Base-by-base conservation (phyloP, 1,140 invertebrate genomes). In the Atta cephalotes region DNA sequence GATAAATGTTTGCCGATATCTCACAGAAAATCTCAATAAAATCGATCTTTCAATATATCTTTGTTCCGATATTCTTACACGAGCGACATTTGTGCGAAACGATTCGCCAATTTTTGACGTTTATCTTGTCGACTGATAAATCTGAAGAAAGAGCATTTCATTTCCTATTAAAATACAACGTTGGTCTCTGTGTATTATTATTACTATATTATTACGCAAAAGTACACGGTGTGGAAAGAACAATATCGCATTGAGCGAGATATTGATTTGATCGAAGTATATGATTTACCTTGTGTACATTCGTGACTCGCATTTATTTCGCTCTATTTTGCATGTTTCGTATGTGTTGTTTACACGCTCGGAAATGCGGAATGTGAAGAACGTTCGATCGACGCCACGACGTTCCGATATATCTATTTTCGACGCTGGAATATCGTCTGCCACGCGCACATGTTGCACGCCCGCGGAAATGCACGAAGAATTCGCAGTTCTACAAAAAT, bases 1-100 rank as follows among this genome's bases (percentile, higher is more conserved):
- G 16, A 28, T 10, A 66, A 70, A 66, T 28, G 65, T 16, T 62
- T 21, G 71, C 72, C 31, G 25, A 65, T 78, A 53, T 85, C 28
- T 76, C 53, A 18, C 18, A 14, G 16, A 25, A 28, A 72, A 82
- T 82, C 53, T 82, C 66, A 71, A 82, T 82, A 82, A 80, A 82
- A 71, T 82, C 71, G 66, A 60, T 82, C 35, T 25, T 82, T 58
- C 79, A 28, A 60, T 82, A 80, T 65, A 60, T 71, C 45, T 72
- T 65, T 35, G 3, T 25, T 70, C 14, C n/a, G 58, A 45, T 56
- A 79, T 63, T 77, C 66, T 58, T 60, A 18, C 25, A n/a, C 31
- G 28, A 78, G 21, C 35, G 66, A 81, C 21, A 71, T 81, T 71
- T 58, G 51, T 51, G 51, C 58, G 65, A 72, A 49, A 72, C 45